A percentile compares a stretch with the other conserved stretches of the same genome.
phyloP scores from a whole-genome alignment of 1,140 invertebrate genomes.

The Drosophila ficusphila region DNA sequence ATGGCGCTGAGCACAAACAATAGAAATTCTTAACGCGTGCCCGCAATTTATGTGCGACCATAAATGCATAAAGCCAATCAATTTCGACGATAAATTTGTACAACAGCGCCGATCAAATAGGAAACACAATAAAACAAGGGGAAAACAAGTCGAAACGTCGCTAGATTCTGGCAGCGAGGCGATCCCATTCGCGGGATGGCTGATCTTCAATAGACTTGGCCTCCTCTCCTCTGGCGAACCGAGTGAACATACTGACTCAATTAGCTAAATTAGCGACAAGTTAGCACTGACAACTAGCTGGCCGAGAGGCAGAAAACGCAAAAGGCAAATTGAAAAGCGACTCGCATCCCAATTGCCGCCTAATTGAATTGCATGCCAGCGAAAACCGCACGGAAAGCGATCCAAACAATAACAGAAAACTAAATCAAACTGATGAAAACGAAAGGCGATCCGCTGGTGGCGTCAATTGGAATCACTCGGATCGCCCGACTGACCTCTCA shows the following conservation, averaged over 20 bases:
- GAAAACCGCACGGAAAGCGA: conserved; percentile 25
- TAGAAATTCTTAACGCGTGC: conserved; percentile 16
- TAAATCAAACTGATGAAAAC: conserved; percentile 58
- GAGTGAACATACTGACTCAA: conserved; percentile 56
- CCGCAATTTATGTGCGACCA: conserved; percentile 34
- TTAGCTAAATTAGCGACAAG: conserved; percentile 73
- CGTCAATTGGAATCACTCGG: conserved; percentile 50
- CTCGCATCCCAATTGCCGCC: conserved; percentile 53
- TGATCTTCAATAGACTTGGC: conserved; percentile 61
- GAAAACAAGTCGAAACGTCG: conserved; percentile 48
- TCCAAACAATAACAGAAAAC: too few species aligned
- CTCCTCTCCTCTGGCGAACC: conserved; percentile 6
- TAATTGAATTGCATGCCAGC: conserved; percentile 78
- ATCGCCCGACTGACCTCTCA: conserved; percentile 47
- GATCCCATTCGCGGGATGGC: conserved; percentile 26
- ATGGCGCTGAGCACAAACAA: conserved; percentile 25
- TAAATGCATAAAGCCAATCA: conserved; percentile 52
- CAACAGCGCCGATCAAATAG: conserved; percentile 35
- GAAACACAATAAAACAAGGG: conserved; percentile 32
- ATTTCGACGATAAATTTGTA: conserved; percentile 41
- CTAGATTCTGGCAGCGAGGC: conserved; percentile 23
- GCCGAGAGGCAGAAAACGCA: not conserved
- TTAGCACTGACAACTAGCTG: conserved; percentile 53
- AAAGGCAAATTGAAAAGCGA: conserved; percentile 70
- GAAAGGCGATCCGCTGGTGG: conserved; percentile 56